Percentiles rank a stretch among this genome's conserved stretches.
Evolutionary conservation across 53 echinoderm and acorn worm genomes (phyloP).

Genomic region (Glandiceps talaboti): DNA sequence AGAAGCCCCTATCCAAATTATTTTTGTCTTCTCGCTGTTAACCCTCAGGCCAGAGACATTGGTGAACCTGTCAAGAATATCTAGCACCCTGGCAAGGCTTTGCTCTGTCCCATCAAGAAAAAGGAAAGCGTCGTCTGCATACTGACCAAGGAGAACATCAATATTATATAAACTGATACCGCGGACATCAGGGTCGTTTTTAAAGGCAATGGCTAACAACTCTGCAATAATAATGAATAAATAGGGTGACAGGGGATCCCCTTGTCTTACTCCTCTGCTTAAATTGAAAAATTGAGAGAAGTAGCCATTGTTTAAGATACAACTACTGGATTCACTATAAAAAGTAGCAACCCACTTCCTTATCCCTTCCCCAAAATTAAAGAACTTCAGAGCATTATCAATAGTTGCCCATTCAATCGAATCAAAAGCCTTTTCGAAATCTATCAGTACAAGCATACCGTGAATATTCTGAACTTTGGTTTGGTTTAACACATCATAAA

Average conservation of each 20-base stretch:
- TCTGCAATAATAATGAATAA: conserved; percentile 12
- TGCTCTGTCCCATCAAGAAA: background rate
- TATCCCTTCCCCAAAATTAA: too few relatives aligned
- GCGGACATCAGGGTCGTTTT: conserved; percentile 8
- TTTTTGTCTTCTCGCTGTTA: background rate
- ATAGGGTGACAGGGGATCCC: conserved; percentile 25
- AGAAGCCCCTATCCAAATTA: background rate
- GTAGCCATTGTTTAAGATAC: conserved; percentile 20
- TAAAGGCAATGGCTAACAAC: conserved; percentile 11
- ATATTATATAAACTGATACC: conserved; percentile 1
- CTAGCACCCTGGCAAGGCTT: background rate
- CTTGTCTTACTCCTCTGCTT: conserved; percentile 32
- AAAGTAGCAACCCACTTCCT: conserved; percentile 21
- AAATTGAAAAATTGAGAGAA: conserved; percentile 17
- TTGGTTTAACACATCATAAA: too few relatives aligned
- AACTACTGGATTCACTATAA: conserved; percentile 18
- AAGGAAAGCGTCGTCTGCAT: background rate
- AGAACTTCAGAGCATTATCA: too few relatives aligned
- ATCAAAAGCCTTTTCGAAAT: too few relatives aligned
- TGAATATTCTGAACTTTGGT: too few relatives aligned
- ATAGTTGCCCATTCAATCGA: too few relatives aligned
- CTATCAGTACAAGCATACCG: too few relatives aligned
- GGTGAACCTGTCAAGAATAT: background rate
- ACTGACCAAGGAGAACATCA: background rate
- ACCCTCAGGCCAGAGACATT: background rate